Base-by-base conservation (phyloP, 2,797 vertebrate species). In the Rhynchotus rufescens region DNA sequence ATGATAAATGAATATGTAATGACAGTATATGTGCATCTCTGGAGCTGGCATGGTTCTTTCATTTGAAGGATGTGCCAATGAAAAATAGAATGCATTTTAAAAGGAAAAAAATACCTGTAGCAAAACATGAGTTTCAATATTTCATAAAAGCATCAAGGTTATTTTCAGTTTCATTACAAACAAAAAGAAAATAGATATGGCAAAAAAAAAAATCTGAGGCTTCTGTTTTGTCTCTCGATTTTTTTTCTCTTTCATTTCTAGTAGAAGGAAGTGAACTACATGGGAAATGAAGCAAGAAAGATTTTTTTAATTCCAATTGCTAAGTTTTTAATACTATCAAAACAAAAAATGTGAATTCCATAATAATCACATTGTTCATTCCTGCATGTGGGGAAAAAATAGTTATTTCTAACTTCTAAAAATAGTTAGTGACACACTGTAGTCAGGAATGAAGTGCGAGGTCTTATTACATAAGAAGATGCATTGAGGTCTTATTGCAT, bases 141-240 rank as follows among this genome's bases (percentile, higher is more conserved):
- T 88, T 90, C 80, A 69, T 65, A 8, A 7, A 59, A 84, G 38
- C 15, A 51, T 30, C 72, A 2, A 10, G 8, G 45, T 19, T 76
- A 34, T 67, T 81, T 80, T 88, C 64, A 8, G 19, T 91, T 94
- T 79, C 83, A 93, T 69, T 22, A 42, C 56, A 91, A 94, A 88
- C 76, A 68, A 54, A 86, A 76, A 65, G 77, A 75, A 92, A 91
- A 93, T 28, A 74, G 64, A 52, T 79, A 45, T n/a, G 64, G 54
- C 47, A 49, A 49, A 47, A 22, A 47, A 45, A 45, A 65, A 60
- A 19, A 6, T 36, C 9, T 36, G 23, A 62, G 15, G 44, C 68
- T 88, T 86, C 26, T 61, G 5, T 85, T 91, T 86, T n/a, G 14
- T 79, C 69, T 25, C 47, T 52, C 28, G 74, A 2, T 49, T 28